These are phyloP conservation scores for Lissonota sp. DNA, from an alignment of 2,888 invertebrate genomes.

Conservation along the genomic window DNA sequence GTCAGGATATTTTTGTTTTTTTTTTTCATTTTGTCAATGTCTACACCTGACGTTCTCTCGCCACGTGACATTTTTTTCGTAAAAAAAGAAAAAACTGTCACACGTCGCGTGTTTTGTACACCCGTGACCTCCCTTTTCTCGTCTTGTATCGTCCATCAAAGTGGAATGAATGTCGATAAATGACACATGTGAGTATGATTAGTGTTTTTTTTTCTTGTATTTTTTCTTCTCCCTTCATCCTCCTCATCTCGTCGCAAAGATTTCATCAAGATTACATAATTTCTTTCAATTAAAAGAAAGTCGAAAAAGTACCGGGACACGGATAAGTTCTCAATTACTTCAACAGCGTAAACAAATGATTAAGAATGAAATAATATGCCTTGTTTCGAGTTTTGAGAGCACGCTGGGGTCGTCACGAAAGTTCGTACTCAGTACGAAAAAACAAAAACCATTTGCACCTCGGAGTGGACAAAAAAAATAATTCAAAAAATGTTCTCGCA, in stretches of 20 bases:
- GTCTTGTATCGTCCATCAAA: constrained; percentile 76
- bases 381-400: too few species aligned
- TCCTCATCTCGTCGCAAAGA: not conserved
- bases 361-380: too few species aligned
- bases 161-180: constrained; percentile 79
- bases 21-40: constrained; percentile 58
- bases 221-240: not conserved
- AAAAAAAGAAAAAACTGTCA: constrained; percentile 50
- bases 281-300: too few species aligned
- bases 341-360: too few species aligned
- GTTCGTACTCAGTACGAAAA: too few species aligned
- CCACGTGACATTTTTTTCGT: constrained; percentile 54
- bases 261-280: not conserved
- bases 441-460: too few species aligned
- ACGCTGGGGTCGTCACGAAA: too few species aligned
- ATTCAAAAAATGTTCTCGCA: too few species aligned
- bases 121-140: constrained; percentile 68
- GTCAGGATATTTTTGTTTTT: constrained; percentile 70
- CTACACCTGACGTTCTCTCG: constrained; percentile 28
- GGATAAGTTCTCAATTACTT: too few species aligned
- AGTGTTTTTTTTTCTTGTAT: constrained; percentile 57
- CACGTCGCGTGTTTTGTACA: constrained; percentile 67
- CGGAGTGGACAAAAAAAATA: too few species aligned
- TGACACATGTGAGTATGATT: constrained; percentile 72
- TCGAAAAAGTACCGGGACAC: too few species aligned